Evolutionary conservation across 2,113 vertebrate species (phyloP), one percentile per base, ranked within the genome.

Genomic region (Nicator chloris): DNA sequence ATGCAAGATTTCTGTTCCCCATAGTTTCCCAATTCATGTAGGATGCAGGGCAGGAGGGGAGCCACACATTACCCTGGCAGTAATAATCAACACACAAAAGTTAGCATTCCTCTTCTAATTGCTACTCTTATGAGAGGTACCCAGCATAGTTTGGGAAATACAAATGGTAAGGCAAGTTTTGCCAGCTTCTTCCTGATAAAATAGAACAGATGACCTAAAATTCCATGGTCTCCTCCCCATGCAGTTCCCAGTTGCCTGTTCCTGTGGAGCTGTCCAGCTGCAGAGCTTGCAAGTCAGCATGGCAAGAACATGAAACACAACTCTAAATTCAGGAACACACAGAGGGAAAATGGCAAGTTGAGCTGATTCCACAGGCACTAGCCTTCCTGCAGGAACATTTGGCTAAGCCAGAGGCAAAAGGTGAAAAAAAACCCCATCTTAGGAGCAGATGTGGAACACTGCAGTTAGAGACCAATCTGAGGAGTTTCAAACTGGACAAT

Each of bases 231-330:
- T 68, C 27, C 30, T 42, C 16, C 19, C 15, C 33, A 9, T 1
- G 2, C 2, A 1, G 2, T 79, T 85, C 37, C 13, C 19, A 26
- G 20, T 22, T 83, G 54, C 26, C 50, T 68, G 40, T 40, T n/a
- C 42, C 53, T 31, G 19, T 10, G 42, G 35, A 50, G 68, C 53
- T 40, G 2, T 28, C 50, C 69, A 40, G 3, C 64, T 86, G 24
- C 30, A 78, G 44, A 35, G 30, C 23, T 69, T 6, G 0, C 37
- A 86, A 39, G 50, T 56, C 44, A 56, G 17, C 16, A 2, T 33
- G 16, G 31, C 68, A 63, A 83, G 91, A 76, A 39, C 0, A 0
- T 42, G n/a, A 88, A 70, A 64, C 1, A 8, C 13, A 40, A 7
- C 42, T 26, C 42, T 42, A n/a, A 88, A 39, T 81, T 92, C 45